These are phyloP conservation scores for Hydrolagus colliei DNA, from an alignment of 2,797 vertebrate species.

Conservation along the genomic window DNA sequence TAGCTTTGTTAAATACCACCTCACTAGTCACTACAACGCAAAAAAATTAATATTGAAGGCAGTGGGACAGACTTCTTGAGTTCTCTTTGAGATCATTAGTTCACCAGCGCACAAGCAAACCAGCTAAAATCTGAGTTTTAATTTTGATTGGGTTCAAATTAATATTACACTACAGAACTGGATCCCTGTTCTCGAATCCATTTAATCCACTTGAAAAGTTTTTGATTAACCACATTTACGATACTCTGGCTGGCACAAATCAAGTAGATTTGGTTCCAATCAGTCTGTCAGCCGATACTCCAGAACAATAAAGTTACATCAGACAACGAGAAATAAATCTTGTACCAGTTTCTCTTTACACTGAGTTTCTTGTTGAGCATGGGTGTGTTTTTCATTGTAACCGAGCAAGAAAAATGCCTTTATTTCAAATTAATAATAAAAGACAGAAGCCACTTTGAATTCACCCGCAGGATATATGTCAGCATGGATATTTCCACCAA, in stretches of 20 bases:
- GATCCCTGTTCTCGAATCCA: background rate
- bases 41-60: background rate
- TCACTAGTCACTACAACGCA: background rate
- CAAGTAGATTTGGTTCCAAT: background rate
- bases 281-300: background rate
- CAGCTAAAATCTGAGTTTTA: background rate
- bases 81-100: background rate
- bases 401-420: background rate
- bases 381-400: background rate
- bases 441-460: background rate
- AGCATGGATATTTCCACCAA: background rate
- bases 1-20: background rate
- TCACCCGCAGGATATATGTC: background rate
- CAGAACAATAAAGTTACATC: background rate
- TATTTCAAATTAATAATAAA: background rate
- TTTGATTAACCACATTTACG: conserved; percentile 1
- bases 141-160: background rate
- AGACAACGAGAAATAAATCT: background rate
- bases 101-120: background rate
- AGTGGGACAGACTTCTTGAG: background rate
- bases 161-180: background rate
- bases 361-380: background rate
- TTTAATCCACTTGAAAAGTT: background rate
- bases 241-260: background rate
- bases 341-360: background rate